phyloP scores from a whole-genome alignment of 2,797 vertebrate species.

The Eospalax fontanierii region DNA sequence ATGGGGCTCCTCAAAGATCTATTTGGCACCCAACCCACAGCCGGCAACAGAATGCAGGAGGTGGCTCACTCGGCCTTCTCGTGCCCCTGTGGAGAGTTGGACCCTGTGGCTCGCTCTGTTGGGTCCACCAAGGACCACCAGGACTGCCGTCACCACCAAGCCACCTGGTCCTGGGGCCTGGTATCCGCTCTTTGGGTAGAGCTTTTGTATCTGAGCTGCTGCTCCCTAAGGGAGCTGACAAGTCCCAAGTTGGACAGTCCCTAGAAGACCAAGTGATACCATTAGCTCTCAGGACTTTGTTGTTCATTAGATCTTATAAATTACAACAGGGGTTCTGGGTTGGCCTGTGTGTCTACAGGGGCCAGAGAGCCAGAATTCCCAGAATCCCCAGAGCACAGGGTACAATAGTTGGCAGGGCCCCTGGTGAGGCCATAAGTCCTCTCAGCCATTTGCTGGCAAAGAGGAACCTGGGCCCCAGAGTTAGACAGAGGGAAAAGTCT shows the following conservation, averaged over 20 bases:
- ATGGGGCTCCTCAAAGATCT: not conserved
- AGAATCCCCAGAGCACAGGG: not conserved
- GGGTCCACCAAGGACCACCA: not conserved
- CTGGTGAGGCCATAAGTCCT: not conserved
- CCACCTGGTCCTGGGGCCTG: not conserved
- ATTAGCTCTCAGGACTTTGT: constrained; percentile 16
- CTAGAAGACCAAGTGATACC: not conserved
- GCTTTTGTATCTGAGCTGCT: not conserved
- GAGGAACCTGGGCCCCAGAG: not conserved
- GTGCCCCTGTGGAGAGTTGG: not conserved
- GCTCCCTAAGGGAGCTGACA: not conserved
- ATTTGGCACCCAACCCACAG: not conserved
- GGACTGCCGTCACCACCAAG: not conserved
- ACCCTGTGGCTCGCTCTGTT: not conserved
- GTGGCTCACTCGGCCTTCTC: not conserved
- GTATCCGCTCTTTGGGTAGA: not conserved
- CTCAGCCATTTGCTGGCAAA: not conserved
- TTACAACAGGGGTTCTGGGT: not conserved
- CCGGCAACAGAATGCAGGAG: not conserved
- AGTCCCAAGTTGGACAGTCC: not conserved
- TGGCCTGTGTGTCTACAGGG: constrained; percentile 37
- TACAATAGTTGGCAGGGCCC: not conserved
- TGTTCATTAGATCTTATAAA: constrained; percentile 38
- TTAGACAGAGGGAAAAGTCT: not conserved
- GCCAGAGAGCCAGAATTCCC: constrained; percentile 13